Evolutionary conservation across 2,113 vertebrate genomes (phyloP).

Genomic region (Actinemys pallida): DNA sequence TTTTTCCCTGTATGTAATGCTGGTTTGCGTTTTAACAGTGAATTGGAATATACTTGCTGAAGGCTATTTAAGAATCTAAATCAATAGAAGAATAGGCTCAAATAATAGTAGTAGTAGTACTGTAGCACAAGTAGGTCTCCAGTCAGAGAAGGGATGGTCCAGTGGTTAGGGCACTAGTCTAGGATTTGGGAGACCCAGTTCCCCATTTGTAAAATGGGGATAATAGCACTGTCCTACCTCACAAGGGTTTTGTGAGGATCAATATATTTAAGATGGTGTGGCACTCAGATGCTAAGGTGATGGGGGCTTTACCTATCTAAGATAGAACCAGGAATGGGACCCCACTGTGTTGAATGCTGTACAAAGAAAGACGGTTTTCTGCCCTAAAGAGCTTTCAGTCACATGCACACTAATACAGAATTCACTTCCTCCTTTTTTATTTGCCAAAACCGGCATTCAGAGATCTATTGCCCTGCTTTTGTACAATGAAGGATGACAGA

Average conservation of each 20-base stretch:
- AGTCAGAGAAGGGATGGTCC: neutral
- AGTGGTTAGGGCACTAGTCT: neutral
- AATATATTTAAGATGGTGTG: neutral
- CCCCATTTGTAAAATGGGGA: neutral
- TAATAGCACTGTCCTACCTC: neutral
- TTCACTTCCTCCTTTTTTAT: neutral
- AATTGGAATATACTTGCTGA: neutral
- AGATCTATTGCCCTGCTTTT: neutral
- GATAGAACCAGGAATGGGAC: neutral
- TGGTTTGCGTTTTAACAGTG: neutral
- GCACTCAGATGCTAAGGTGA: neutral
- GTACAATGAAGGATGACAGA: fast-evolving
- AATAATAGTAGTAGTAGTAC: neutral
- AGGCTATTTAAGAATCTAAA: neutral
- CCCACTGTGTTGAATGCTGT: fast-evolving
- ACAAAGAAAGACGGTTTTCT: neutral
- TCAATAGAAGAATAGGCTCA: neutral
- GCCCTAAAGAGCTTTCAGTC: neutral
- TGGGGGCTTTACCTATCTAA: neutral
- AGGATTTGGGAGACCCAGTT: neutral
- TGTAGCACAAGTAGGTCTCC: neutral
- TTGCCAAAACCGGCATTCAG: neutral
- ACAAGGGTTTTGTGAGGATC: neutral
- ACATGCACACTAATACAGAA: neutral
- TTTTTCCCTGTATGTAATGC: neutral